These are phyloP conservation scores for Carpatolechia fugitivella DNA, from an alignment of 2,888 invertebrate genomes.

Conservation along the genomic window DNA sequence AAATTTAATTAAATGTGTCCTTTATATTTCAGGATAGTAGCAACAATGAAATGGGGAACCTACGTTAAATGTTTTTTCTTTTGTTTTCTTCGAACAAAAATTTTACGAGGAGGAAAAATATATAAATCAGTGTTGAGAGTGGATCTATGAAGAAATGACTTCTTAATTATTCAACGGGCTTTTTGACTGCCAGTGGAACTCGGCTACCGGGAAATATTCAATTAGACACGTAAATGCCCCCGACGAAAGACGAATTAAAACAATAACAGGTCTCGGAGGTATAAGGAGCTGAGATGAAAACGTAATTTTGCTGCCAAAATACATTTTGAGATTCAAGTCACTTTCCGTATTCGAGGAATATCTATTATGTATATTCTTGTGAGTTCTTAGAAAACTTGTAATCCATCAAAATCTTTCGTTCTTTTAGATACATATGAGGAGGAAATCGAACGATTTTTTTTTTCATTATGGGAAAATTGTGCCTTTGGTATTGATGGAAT, in stretches of 20 bases:
- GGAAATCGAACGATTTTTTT: too few relatives aligned
- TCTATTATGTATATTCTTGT: background rate
- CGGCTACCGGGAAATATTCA: slow-evolving; percentile 40
- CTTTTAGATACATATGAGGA: too few relatives aligned
- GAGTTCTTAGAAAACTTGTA: background rate
- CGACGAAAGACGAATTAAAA: slow-evolving; percentile 31
- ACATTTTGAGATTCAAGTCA: slow-evolving; percentile 31
- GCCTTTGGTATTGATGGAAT: too few relatives aligned
- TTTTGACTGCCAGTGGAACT: slow-evolving; percentile 30
- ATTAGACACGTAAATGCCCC: slow-evolving; percentile 43
- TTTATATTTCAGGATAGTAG: background rate
- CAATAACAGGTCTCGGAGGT: slow-evolving; percentile 33
- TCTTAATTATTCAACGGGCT: slow-evolving; percentile 48
- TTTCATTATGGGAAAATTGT: too few relatives aligned
- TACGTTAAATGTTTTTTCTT: too few relatives aligned
- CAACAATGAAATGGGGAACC: too few relatives aligned
- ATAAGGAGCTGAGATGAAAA: slow-evolving; percentile 22
- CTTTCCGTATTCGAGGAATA: slow-evolving; percentile 19
- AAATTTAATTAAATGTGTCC: background rate
- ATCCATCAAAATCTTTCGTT: too few relatives aligned
- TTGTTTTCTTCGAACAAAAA: background rate
- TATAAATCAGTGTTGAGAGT: slow-evolving; percentile 20
- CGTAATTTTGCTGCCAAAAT: slow-evolving; percentile 22
- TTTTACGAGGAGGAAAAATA: slow-evolving; percentile 11
- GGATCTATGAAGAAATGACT: slow-evolving; percentile 31